Base-by-base conservation (phyloP, 2,888 invertebrate species). In the Lasioglossum malachurum region DNA sequence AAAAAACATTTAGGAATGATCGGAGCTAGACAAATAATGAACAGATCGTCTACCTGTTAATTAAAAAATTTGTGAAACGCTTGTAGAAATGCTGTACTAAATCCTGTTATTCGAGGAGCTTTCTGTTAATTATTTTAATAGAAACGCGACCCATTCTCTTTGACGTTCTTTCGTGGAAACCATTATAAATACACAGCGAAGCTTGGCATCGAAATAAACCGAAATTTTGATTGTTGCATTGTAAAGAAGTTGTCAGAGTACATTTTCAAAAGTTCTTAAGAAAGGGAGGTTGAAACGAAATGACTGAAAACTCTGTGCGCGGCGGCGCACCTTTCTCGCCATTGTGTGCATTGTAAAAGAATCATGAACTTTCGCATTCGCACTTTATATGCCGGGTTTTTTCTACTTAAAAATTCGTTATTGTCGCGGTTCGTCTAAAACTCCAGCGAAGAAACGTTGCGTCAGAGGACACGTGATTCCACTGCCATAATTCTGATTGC, bases 251-350 rank as follows among this genome's bases (percentile, higher is more conserved):
- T 31, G 31, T 64, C 64, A 0, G 31, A 31, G 31, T 64, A 64
- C 64, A 31, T 64, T 64, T 31, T 31, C 31, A 19, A 31, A 31
- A 31, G 64, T 64, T 31, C 64, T 31, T 3, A 19, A 64, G 64
- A 64, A 64, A n/a, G 16, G 16, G 19, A 82, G 87, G 81, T 92
- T 88, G 88, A 89, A 89, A 91, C 89, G 90, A 92, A 93, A 92
- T 92, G 90, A 93, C 93, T 92, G 90, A 87, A 89, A 89, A 89
- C 92, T 87, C 87, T 80, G 87, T 80, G 87, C 88, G 23, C 72
- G 23, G 41, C 31, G 31, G 31, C 31, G 31, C 31, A 31, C 31
- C 64, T 71, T 35, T 31, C 4, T 27, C 53, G 80, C 44, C 82
- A 64, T 80, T 78, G 84, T 74, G 57, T 76, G 75, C 83, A 78